Evolutionary conservation across 2,113 vertebrate species (phyloP), one percentile per base, ranked within the genome.

Genomic region (Microcebus tavaratra): DNA sequence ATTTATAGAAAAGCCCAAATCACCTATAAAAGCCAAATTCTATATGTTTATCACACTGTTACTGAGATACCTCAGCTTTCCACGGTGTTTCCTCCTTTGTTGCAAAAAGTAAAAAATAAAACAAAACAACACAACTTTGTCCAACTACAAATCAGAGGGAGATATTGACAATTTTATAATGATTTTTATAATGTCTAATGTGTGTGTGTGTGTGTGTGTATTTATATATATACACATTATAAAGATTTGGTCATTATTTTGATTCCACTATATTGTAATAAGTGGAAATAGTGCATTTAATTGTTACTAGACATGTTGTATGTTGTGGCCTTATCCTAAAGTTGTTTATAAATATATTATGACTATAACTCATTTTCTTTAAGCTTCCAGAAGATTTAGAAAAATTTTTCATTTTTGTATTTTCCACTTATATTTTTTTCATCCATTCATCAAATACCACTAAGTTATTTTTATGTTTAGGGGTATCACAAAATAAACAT

Each of bases 1-100:
- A 10, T 36, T 50, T 82, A 68, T 1, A 42, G 7, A 7, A 75
- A 83, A 87, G 5, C 14, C 2, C 1, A 75, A 75, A 27, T 92
- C 27, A 36, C 59, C 7, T 42, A 76, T 2, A 27, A 45, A 83
- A 67, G 6, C 2, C 42, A 70, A 65, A 34, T 23, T 17, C 18
- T 42, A 0, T 29, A 5, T n/a, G 0, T 8, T 87, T 81, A 14
- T 83, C 8, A 8, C 3, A 1, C 13, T 65, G 1, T 36, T 73
- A 34, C 29, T 72, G 36, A 87, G 11, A 67, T 29, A 50, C 2
- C 9, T 3, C 20, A 55, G 1, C 0, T 73, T 90, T 55, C 7
- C 20, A 34, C 8, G 23, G 1, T 50, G 2, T 8, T 67, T 79
- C 75, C 8, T 57, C 14, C 1, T 75, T 75, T 70, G 14, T 5